These are phyloP conservation scores for Acromyrmex heyeri DNA, from an alignment of 1,140 invertebrate genomes.

Conservation along the genomic window DNA sequence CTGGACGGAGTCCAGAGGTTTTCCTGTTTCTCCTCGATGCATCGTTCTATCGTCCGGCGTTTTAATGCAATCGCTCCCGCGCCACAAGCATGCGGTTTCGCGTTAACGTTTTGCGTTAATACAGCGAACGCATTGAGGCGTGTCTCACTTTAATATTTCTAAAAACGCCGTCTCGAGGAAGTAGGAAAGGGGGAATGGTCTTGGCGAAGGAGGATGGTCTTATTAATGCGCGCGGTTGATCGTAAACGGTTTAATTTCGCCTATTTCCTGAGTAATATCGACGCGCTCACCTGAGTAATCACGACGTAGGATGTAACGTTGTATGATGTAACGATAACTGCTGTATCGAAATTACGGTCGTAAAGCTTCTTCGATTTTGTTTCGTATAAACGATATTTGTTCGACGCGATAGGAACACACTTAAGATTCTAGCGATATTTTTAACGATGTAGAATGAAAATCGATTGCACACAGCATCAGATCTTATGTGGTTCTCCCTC, in stretches of 20 bases:
- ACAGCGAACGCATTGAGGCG: constrained; percentile 57
- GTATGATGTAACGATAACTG: constrained; percentile 44
- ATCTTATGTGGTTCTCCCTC: not conserved
- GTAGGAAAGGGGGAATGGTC: not conserved
- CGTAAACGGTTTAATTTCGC: constrained; percentile 47
- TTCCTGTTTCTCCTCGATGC: not conserved
- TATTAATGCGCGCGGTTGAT: constrained; percentile 52
- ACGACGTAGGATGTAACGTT: not conserved
- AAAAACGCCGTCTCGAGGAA: constrained; percentile 14
- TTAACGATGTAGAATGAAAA: constrained; percentile 24
- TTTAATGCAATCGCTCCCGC: constrained; percentile 60
- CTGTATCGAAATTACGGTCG: constrained; percentile 21
- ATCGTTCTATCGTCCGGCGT: constrained; percentile 8
- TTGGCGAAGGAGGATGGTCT: constrained; percentile 34
- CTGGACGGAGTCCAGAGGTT: constrained; percentile 25
- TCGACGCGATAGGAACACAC: constrained; percentile 18
- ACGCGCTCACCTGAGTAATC: not conserved
- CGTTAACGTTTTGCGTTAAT: constrained; percentile 72
- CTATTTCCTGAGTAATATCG: constrained; percentile 52
- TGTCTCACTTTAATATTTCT: constrained; percentile 28
- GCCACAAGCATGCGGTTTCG: constrained; percentile 42
- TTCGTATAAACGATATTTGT: constrained; percentile 29
- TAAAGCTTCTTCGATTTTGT: constrained; percentile 12
- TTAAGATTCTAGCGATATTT: constrained; percentile 21
- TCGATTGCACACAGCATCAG: not conserved